Conservation (phyloP, 2,113 vertebrate genomes). For the Haplochromis burtoni region DNA sequence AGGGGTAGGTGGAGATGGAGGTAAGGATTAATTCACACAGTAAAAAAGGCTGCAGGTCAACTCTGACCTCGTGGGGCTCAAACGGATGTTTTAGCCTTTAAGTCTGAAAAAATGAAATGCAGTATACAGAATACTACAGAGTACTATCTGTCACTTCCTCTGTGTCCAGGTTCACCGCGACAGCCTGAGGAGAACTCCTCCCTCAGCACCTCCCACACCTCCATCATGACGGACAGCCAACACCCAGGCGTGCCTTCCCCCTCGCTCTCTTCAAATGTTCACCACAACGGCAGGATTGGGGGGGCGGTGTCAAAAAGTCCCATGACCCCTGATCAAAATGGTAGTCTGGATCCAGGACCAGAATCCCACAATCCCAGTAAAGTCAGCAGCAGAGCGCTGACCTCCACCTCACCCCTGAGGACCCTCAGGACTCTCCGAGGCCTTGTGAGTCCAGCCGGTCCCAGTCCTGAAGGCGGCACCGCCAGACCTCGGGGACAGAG, state of each 20-base stretch:
- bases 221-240: conserved; percentile 12
- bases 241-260: not conserved
- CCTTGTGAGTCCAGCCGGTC: not conserved
- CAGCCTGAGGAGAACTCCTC: not conserved
- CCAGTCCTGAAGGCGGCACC: not conserved
- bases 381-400: not conserved
- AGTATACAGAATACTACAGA: not conserved
- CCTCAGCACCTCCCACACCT: not conserved
- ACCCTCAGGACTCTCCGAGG: not conserved
- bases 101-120: not conserved
- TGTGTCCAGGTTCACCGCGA: not conserved
- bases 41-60: not conserved
- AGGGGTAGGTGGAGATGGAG: not conserved
- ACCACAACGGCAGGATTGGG: not conserved
- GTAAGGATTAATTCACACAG: not conserved
- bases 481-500: not conserved
- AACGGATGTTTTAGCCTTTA: not conserved
- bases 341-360: not conserved
- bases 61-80: not conserved
- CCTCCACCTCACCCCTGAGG: not conserved
- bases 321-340: not conserved
- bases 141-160: not conserved
- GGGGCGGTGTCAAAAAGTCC: not conserved
- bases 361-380: not conserved
- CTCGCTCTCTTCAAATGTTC: not conserved